These are phyloP conservation scores for Eupithecia exiguata DNA, from an alignment of 2,888 invertebrate genomes.

Conservation along the genomic window DNA sequence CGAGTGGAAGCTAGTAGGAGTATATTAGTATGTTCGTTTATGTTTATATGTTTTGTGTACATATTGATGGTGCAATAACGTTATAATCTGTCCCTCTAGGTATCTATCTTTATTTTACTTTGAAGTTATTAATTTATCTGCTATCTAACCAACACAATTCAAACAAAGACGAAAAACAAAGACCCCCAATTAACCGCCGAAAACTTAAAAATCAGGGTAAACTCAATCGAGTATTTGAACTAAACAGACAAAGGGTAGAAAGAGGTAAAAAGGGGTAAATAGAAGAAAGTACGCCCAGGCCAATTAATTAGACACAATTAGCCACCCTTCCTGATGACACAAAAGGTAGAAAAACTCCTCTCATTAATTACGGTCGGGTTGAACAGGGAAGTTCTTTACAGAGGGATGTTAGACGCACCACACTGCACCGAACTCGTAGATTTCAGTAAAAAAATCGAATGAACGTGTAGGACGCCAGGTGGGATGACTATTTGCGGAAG, in stretches of 20 bases:
- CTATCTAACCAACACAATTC: slow-evolving; percentile 33
- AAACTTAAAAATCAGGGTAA: slow-evolving; percentile 60
- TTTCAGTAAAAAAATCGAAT: too few species aligned
- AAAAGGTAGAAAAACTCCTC: slow-evolving; percentile 81
- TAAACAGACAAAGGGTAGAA: slow-evolving; percentile 60
- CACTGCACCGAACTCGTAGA: not conserved
- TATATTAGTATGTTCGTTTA: too few species aligned
- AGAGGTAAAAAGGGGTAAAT: slow-evolving; percentile 53
- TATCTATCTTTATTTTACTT: too few species aligned
- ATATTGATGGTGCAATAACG: too few species aligned
- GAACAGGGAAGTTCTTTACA: slow-evolving; percentile 20
- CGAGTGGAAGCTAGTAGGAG: not conserved
- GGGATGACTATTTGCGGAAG: too few species aligned
- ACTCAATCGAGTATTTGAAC: slow-evolving; percentile 61
- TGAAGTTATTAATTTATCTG: not conserved
- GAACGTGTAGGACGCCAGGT: too few species aligned
- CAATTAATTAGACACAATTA: slow-evolving; percentile 83
- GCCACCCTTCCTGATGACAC: slow-evolving; percentile 75
- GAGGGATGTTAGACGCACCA: slow-evolving; percentile 7
- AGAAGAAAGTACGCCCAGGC: slow-evolving; percentile 75
- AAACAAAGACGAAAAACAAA: slow-evolving; percentile 58
- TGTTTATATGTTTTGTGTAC: too few species aligned
- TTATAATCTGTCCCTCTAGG: too few species aligned
- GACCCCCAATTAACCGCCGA: slow-evolving; percentile 59
- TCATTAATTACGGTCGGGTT: slow-evolving; percentile 71